A percentile compares a stretch with the other conserved stretches of the same genome.
These are phyloP conservation scores for Scomber scombrus DNA, from an alignment of 2,113 vertebrate genomes.

Conservation along the genomic window DNA sequence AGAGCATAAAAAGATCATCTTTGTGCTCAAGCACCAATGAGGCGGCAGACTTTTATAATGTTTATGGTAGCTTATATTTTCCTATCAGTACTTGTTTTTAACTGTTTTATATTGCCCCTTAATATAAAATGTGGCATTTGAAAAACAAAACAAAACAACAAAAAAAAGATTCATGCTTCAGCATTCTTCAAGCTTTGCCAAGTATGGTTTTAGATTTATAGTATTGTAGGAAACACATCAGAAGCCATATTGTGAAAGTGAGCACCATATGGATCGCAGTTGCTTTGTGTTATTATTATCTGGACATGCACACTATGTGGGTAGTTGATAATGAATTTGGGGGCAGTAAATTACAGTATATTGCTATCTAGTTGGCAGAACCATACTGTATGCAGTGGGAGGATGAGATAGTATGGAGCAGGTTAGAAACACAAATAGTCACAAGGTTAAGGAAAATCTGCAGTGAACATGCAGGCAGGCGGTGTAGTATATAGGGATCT, in stretches of 20 bases:
- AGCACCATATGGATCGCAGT: conserved; percentile 25
- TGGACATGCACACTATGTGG: conserved; percentile 21
- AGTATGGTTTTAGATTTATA: conserved; percentile 24
- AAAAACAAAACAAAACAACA: conserved; percentile 53
- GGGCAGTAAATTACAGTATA: not conserved
- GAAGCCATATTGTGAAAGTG: conserved; percentile 30
- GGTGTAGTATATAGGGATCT: conserved; percentile 53
- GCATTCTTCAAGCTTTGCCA: conserved; percentile 34
- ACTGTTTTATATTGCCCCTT: not conserved
- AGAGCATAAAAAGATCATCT: conserved; percentile 32
- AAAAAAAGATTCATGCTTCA: conserved; percentile 41
- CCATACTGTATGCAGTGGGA: conserved; percentile 33
- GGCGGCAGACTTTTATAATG: conserved; percentile 29
- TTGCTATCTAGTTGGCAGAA: conserved; percentile 20
- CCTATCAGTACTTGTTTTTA: conserved; percentile 20
- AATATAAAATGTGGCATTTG: conserved; percentile 21
- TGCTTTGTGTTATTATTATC: conserved; percentile 1
- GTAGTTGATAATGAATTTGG: conserved; percentile 41
- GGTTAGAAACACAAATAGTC: conserved; percentile 48
- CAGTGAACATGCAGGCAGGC: conserved; percentile 53
- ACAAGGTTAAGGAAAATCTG: conserved; percentile 73
- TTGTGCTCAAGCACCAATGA: conserved; percentile 8
- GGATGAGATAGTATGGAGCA: conserved; percentile 39
- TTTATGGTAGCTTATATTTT: conserved; percentile 24
- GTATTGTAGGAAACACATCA: not conserved